Evolutionary conservation across 2,113 vertebrate genomes (phyloP).

Genomic region (Sminthopsis crassicaudata): DNA sequence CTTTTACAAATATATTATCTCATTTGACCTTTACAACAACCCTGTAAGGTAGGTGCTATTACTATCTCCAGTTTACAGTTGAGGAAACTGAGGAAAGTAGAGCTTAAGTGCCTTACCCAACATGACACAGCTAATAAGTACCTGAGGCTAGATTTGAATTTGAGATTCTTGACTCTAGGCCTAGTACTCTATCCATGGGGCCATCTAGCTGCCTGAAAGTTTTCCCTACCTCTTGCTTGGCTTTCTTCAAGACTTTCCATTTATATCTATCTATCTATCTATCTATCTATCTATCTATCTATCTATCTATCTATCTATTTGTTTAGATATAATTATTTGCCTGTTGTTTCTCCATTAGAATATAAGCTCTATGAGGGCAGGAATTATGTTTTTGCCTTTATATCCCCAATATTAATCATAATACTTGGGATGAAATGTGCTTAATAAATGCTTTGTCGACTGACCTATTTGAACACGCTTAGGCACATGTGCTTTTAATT

Average conservation of each 20-base stretch:
- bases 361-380: neutral
- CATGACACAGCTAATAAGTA: neutral
- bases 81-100: neutral
- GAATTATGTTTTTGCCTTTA: neutral
- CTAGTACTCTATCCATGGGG: neutral
- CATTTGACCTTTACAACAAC: neutral
- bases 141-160: neutral
- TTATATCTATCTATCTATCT: no score
- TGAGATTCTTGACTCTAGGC: neutral
- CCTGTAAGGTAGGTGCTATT: neutral
- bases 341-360: neutral
- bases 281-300: no score
- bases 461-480: neutral
- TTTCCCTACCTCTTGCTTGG: conserved; percentile 4
- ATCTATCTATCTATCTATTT: no score
- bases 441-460: neutral
- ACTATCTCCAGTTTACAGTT: neutral
- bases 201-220: conserved; percentile 3
- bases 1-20: neutral
- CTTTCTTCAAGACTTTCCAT: neutral
- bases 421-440: neutral
- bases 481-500: neutral
- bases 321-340: neutral
- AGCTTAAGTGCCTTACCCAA: neutral
- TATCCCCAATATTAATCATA: neutral